Evolutionary conservation across 2,888 invertebrate species (phyloP).

Genomic region (Choristoneura rosaceana): DNA sequence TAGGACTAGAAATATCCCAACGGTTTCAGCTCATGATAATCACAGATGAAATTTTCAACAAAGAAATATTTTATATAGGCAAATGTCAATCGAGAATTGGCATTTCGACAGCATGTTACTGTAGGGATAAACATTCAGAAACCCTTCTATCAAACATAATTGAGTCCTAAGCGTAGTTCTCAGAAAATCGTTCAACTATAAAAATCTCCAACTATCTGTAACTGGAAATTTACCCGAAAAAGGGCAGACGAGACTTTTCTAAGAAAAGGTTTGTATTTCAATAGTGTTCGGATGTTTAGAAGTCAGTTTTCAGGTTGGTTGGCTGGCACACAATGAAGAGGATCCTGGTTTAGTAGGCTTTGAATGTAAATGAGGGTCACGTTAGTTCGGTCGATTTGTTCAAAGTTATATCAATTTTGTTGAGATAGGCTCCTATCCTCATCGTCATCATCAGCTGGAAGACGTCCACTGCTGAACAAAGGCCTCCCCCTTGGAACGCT

Average conservation of each 20-base stretch:
- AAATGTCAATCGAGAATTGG: too few species aligned
- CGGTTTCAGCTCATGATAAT: too few species aligned
- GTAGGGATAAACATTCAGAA: too few species aligned
- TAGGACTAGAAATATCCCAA: too few species aligned
- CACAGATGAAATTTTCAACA: too few species aligned
- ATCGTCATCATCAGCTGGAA: too few species aligned
- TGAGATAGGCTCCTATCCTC: not conserved
- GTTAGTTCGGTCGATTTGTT: not conserved
- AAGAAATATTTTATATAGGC: too few species aligned
- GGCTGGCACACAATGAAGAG: constrained; percentile 6
- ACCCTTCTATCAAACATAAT: not conserved
- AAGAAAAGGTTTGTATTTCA: constrained; percentile 20
- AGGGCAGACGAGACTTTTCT: constrained; percentile 8
- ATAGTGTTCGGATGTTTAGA: constrained; percentile 3
- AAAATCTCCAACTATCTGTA: constrained; percentile 11
- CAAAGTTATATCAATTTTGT: not conserved
- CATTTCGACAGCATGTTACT: too few species aligned
- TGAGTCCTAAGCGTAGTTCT: not conserved
- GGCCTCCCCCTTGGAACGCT: too few species aligned
- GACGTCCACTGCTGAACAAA: too few species aligned
- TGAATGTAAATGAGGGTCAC: not conserved
- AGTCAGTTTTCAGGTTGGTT: constrained; percentile 26
- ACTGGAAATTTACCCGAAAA: constrained; percentile 22
- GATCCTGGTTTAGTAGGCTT: not conserved
- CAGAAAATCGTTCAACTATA: constrained; percentile 16